phyloP scores from a whole-genome alignment of 2,113 vertebrate species.

The Oceanites oceanicus region DNA sequence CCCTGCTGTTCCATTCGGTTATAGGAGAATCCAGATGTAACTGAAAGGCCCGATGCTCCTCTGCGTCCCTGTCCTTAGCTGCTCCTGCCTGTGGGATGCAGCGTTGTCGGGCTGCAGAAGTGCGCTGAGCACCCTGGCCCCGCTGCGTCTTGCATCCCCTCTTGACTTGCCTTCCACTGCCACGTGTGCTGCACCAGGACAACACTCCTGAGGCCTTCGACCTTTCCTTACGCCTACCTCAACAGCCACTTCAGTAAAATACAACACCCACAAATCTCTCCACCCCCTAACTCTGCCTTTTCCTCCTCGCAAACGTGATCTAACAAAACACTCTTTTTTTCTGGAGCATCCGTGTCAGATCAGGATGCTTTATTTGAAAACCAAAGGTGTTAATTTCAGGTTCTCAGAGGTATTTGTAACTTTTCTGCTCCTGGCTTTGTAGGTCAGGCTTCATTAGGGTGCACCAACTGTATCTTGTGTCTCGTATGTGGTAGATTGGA shows the following conservation, averaged over 20 bases:
- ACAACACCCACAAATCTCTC: background rate
- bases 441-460: background rate
- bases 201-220: background rate
- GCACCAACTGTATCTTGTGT: background rate
- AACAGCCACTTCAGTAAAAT: background rate
- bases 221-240: background rate
- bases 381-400: background rate
- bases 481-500: background rate
- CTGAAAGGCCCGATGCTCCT: background rate
- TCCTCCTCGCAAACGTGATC: background rate
- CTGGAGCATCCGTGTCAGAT: background rate
- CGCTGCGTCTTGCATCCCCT: background rate
- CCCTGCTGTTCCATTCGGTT: background rate
- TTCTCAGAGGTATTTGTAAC: background rate
- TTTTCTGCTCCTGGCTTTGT: background rate
- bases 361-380: background rate
- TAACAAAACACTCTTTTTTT: background rate
- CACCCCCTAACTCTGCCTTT: background rate
- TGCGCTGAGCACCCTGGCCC: background rate
- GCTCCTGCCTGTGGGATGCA: background rate
- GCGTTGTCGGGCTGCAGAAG: background rate
- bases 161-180: background rate
- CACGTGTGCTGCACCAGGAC: rapidly evolving
- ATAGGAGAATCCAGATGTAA: background rate
- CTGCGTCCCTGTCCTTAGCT: background rate